These are phyloP conservation scores for Lingula anatina DNA, from an alignment of 2,888 invertebrate genomes.

Conservation along the genomic window DNA sequence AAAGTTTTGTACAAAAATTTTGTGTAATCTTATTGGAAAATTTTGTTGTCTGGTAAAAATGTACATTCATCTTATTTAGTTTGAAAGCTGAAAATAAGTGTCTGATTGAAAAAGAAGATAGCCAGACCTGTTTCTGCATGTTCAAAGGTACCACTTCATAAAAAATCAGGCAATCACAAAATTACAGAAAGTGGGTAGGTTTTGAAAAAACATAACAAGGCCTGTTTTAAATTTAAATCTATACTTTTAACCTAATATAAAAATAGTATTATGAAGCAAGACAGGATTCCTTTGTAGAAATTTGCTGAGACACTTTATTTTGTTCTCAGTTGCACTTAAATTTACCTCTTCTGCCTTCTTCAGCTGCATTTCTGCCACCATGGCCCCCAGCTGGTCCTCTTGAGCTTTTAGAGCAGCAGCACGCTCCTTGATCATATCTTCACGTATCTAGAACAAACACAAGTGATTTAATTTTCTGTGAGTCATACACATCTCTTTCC, in stretches of 20 bases:
- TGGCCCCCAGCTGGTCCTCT: slow-evolving; percentile 42
- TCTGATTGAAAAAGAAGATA: too few relatives aligned
- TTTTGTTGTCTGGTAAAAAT: too few relatives aligned
- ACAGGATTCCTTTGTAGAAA: neutral
- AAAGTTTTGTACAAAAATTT: neutral
- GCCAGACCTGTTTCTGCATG: too few relatives aligned
- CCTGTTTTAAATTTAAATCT: too few relatives aligned
- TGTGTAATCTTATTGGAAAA: too few relatives aligned
- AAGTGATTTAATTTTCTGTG: too few relatives aligned
- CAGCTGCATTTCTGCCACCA: slow-evolving; percentile 43
- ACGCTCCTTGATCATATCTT: slow-evolving; percentile 46
- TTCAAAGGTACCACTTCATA: too few relatives aligned
- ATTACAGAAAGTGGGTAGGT: too few relatives aligned
- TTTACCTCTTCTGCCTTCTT: slow-evolving; percentile 47
- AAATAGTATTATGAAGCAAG: neutral
- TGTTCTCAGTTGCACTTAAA: neutral
- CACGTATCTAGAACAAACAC: slow-evolving; percentile 26
- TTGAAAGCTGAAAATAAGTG: neutral
- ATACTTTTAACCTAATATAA: too few relatives aligned
- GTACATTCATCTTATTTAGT: neutral
- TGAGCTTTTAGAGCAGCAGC: slow-evolving; percentile 42
- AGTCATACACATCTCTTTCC: too few relatives aligned
- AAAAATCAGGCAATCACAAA: too few relatives aligned
- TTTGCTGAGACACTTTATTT: neutral
- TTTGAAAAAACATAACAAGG: too few relatives aligned